A percentile compares a stretch with the other conserved stretches of the same genome.
phyloP scores from a whole-genome alignment of 2,113 vertebrate genomes.

The Sturnus vulgaris region DNA sequence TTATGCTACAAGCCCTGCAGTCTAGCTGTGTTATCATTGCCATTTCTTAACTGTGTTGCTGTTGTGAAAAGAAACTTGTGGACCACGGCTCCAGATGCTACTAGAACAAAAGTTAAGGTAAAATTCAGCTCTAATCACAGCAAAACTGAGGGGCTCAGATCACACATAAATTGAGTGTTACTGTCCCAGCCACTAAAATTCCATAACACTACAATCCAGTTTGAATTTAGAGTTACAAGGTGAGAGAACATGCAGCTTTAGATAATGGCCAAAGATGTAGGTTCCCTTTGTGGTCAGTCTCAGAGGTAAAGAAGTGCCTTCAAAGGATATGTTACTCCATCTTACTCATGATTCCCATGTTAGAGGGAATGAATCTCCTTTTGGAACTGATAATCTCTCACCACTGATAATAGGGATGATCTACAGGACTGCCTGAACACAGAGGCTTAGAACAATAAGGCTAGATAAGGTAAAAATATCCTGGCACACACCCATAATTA shows the following conservation, averaged over 20 bases:
- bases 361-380: background rate
- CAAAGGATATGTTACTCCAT: rapidly evolving
- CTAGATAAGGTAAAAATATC: background rate
- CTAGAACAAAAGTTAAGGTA: background rate
- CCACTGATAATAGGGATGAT: background rate
- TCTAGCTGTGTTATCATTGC: background rate
- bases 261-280: background rate
- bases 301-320: background rate
- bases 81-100: background rate
- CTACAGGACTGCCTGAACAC: background rate
- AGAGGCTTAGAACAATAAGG: background rate
- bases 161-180: background rate
- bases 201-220: background rate
- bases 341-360: background rate
- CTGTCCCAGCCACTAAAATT: background rate
- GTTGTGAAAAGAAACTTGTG: background rate
- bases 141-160: background rate
- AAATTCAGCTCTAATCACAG: background rate
- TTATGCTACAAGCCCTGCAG: background rate
- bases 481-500: background rate
- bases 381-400: background rate
- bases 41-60: background rate
- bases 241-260: background rate
- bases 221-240: background rate
- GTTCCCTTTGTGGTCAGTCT: background rate